Conservation (phyloP, 2,113 vertebrate genomes). For the Microtus ochrogaster region DNA sequence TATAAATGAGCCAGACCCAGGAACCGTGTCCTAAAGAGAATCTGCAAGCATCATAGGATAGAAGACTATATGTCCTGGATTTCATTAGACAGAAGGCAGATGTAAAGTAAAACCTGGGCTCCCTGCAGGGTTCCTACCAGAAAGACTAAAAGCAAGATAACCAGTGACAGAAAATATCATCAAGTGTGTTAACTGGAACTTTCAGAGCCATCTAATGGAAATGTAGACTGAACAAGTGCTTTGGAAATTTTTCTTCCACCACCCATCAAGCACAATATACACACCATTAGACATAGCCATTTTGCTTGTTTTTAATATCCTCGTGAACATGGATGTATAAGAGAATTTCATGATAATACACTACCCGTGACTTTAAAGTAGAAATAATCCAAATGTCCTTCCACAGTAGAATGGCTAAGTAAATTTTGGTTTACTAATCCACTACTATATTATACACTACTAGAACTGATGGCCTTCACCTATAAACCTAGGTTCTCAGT, state of each 20-base stretch:
- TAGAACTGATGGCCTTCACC: no score
- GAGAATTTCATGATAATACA: neutral
- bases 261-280: neutral
- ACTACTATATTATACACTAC: neutral
- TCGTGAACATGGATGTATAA: neutral
- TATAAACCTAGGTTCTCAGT: neutral
- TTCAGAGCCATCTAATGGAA: neutral
- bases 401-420: neutral
- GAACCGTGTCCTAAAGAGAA: neutral
- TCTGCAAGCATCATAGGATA: neutral
- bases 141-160: constrained; percentile 26
- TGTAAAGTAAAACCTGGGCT: neutral
- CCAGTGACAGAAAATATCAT: neutral
- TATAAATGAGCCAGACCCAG: neutral
- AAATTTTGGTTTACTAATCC: neutral
- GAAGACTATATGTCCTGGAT: neutral
- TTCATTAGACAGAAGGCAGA: neutral
- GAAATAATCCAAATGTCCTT: constrained; percentile 16
- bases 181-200: neutral
- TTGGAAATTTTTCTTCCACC: neutral
- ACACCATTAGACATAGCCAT: neutral
- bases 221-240: neutral
- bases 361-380: neutral
- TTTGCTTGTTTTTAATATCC: neutral
- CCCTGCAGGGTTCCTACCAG: neutral